Evolutionary conservation across 2,888 invertebrate genomes (phyloP).

Genomic region (Atrina japonica): DNA sequence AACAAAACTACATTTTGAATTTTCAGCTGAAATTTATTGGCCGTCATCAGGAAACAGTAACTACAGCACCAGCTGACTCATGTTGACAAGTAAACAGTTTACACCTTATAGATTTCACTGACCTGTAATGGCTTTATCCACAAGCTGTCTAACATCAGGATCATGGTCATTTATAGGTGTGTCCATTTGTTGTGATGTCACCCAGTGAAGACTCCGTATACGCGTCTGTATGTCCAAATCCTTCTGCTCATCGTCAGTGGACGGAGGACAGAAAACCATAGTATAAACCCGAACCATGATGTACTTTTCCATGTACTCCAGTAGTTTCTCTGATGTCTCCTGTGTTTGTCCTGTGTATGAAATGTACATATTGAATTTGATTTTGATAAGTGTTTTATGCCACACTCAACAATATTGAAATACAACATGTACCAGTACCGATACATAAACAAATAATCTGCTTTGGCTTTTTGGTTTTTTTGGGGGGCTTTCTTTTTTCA

Average conservation of each 20-base stretch:
- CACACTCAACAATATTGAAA: no score
- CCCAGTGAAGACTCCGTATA: constrained; percentile 97
- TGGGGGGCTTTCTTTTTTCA: no score
- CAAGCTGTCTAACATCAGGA: constrained; percentile 90
- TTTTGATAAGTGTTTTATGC: no score
- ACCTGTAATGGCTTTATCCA: constrained; percentile 97
- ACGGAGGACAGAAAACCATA: constrained; percentile 93
- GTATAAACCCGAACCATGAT: constrained; percentile 95
- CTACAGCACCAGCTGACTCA: no score
- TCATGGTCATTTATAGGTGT: constrained; percentile 93
- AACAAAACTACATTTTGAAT: no score
- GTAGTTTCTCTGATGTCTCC: constrained; percentile 90
- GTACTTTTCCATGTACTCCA: constrained; percentile 95
- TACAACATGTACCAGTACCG: no score
- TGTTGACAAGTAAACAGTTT: no score
- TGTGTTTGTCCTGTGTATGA: constrained; percentile 60
- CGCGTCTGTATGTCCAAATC: constrained; percentile 94
- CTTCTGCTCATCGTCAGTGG: constrained; percentile 92
- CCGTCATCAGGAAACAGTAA: no score
- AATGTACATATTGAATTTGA: no score
- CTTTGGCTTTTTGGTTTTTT: no score
- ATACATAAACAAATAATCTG: no score
- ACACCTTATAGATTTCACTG: constrained; percentile 45
- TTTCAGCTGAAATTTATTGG: no score
- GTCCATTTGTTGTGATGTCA: constrained; percentile 95